Evolutionary conservation across 2,113 vertebrate genomes (phyloP).

Genomic region (Suncus etruscus): DNA sequence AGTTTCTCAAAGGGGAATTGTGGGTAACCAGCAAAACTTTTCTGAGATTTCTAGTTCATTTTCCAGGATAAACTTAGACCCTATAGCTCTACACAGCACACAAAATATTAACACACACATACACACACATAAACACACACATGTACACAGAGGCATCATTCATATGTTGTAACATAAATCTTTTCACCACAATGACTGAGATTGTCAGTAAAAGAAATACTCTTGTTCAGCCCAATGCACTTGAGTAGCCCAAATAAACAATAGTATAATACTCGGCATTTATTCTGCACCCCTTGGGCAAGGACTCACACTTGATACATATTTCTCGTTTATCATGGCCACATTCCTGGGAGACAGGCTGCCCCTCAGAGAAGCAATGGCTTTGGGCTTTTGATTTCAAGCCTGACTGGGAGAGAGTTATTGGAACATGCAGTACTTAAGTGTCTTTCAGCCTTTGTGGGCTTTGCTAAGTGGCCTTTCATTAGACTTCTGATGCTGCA

Average conservation of each 20-base stretch:
- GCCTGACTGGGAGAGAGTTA: neutral
- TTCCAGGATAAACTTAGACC: conserved; percentile 74
- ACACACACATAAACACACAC: conserved; percentile 41
- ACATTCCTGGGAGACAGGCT: conserved; percentile 81
- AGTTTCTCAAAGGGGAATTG: conserved; percentile 67
- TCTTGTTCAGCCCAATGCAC: conserved; percentile 80
- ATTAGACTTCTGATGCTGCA: neutral
- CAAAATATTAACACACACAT: conserved; percentile 67
- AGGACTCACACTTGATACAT: conserved; percentile 74
- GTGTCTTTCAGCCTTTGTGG: neutral
- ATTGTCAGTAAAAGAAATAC: conserved; percentile 82
- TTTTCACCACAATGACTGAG: conserved; percentile 80
- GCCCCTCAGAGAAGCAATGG: conserved; percentile 60
- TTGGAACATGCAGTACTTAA: neutral
- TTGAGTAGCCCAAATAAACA: conserved; percentile 84
- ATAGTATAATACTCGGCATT: conserved; percentile 79
- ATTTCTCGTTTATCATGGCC: conserved; percentile 82
- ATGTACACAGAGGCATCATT: conserved; percentile 81
- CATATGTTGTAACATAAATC: conserved; percentile 80
- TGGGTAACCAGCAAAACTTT: conserved; percentile 67
- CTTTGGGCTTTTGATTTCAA: conserved; percentile 27
- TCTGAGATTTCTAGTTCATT: conserved; percentile 69
- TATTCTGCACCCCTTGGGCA: conserved; percentile 71
- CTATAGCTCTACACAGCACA: conserved; percentile 53
- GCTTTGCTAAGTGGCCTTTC: neutral